A percentile compares a stretch with the other conserved stretches of the same genome.
These are phyloP conservation scores for Limnodromus scolopaceus DNA, from an alignment of 2,797 vertebrate genomes.

Conservation along the genomic window DNA sequence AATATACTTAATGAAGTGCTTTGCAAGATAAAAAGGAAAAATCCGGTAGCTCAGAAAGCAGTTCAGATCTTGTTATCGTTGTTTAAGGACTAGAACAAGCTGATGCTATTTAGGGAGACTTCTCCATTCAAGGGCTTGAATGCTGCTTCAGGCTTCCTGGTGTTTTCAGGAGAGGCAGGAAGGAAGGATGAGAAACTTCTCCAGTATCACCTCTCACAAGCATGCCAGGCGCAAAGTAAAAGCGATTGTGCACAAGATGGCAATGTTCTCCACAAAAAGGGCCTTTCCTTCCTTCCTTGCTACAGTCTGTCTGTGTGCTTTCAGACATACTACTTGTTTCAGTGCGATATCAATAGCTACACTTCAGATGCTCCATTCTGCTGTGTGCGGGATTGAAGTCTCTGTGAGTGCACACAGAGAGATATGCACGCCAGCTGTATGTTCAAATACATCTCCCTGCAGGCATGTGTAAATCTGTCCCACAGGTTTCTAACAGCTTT, in stretches of 20 bases:
- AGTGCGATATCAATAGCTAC: background rate
- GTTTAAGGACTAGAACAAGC: background rate
- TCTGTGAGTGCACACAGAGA: background rate
- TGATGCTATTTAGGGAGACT: background rate
- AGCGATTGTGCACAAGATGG: slow-evolving; percentile 59
- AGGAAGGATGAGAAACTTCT: background rate
- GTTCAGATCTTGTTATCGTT: background rate
- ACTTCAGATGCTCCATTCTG: background rate
- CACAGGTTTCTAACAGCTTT: background rate
- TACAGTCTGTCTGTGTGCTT: background rate
- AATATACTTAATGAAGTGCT: background rate
- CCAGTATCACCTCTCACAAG: background rate
- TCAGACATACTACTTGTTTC: background rate
- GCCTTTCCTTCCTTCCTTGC: background rate
- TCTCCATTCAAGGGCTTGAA: background rate
- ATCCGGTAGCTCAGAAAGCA: background rate
- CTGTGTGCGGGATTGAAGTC: background rate
- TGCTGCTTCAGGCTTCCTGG: background rate
- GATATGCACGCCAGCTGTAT: background rate
- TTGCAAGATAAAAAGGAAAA: background rate
- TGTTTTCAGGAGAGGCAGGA: background rate
- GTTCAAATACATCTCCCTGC: background rate
- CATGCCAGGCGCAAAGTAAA: background rate
- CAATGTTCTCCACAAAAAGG: slow-evolving; percentile 51
- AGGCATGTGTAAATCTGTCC: background rate